These are phyloP conservation scores for Lamellibrachia satsuma DNA, from an alignment of 2,888 invertebrate genomes.

Conservation along the genomic window DNA sequence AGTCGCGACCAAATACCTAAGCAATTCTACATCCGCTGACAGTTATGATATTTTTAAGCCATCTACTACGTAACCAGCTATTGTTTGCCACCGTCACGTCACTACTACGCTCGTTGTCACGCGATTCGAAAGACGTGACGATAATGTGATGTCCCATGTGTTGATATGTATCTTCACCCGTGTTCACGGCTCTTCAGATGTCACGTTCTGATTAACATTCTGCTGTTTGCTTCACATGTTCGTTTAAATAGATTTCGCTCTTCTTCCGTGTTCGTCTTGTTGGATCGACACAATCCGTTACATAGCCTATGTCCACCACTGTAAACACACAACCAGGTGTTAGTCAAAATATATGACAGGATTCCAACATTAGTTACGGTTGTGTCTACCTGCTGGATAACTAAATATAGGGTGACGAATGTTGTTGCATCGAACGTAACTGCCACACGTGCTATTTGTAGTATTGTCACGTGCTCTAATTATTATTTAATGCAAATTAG, in stretches of 20 bases:
- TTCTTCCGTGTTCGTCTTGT: neutral
- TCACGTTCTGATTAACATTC: neutral
- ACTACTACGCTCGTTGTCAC: neutral
- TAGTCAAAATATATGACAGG: neutral
- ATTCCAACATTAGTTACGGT: neutral
- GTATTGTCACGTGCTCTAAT: too few species aligned
- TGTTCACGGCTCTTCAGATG: neutral
- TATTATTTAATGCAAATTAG: too few species aligned
- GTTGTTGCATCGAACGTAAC: too few species aligned
- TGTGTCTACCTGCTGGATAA: neutral
- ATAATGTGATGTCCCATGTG: neutral
- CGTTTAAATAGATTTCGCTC: neutral
- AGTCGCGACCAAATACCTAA: too few species aligned
- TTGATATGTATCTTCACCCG: neutral
- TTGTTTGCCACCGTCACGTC: neutral
- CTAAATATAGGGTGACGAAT: neutral
- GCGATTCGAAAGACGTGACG: neutral
- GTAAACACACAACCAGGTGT: neutral
- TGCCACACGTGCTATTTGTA: too few species aligned
- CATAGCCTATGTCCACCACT: neutral
- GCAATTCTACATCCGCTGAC: too few species aligned
- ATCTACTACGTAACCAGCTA: too few species aligned
- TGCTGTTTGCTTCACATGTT: neutral
- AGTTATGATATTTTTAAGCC: too few species aligned
- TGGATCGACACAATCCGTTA: neutral